phyloP scores from a whole-genome alignment of 2,113 vertebrate species.

The Ivindomyrus marchei region DNA sequence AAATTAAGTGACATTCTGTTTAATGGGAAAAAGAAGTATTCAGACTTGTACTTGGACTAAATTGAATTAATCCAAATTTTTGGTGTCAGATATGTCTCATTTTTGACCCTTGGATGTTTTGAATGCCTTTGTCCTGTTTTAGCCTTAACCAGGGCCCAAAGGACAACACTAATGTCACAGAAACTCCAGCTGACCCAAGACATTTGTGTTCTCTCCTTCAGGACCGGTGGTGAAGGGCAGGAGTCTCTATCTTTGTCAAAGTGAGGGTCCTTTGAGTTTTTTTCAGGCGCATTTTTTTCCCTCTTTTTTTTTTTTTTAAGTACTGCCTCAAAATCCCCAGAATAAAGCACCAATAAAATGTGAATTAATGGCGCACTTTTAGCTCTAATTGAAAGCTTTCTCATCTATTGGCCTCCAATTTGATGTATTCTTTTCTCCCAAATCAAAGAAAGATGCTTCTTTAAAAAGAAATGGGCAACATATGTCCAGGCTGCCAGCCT shows the following conservation, averaged over 20 bases:
- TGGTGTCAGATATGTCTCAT: background rate
- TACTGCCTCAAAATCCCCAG: background rate
- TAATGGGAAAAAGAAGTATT: background rate
- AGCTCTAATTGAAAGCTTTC: background rate
- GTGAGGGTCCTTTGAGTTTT: background rate
- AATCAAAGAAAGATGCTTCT: background rate
- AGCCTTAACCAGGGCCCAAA: background rate
- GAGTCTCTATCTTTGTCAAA: background rate
- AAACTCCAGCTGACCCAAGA: background rate
- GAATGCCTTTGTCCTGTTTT: background rate
- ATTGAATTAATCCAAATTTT: background rate
- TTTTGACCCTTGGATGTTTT: background rate
- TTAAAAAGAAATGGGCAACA: background rate
- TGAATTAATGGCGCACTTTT: background rate
- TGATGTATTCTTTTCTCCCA: background rate
- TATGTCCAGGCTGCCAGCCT: background rate
- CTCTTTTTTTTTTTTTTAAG: background rate
- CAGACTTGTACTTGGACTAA: background rate
- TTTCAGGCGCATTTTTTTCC: background rate
- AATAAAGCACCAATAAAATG: background rate
- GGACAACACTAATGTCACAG: background rate
- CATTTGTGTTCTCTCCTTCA: background rate
- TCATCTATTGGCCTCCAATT: background rate
- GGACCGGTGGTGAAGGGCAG: background rate
- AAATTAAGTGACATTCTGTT: background rate